A percentile compares a stretch with the other conserved stretches of the same genome.
Conservation (phyloP, 2,888 invertebrate genomes). For the Cactoblastis cactorum region DNA sequence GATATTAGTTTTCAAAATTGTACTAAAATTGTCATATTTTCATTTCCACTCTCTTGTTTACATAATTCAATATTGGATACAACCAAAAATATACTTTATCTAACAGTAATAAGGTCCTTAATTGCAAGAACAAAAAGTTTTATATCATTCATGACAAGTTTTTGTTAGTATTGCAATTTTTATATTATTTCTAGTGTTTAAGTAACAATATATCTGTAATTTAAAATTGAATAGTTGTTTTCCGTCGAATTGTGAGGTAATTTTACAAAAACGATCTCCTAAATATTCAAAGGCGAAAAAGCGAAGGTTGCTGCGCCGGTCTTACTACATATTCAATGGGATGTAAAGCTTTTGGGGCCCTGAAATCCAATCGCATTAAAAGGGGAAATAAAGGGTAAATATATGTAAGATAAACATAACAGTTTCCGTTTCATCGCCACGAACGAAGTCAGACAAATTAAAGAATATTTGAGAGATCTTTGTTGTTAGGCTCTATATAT, state of each 20-base stretch:
- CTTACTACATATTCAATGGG: slow-evolving; percentile 59
- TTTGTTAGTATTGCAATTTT: background rate
- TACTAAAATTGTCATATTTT: background rate
- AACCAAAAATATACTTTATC: background rate
- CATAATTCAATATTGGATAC: background rate
- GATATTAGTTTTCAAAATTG: background rate
- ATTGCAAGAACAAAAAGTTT: background rate
- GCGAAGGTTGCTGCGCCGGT: slow-evolving; percentile 43
- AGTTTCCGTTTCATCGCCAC: slow-evolving; percentile 67
- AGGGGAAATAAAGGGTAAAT: slow-evolving; percentile 54
- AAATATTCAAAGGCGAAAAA: slow-evolving; percentile 40
- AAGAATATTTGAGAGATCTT: slow-evolving; percentile 60
- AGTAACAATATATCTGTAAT: too few species aligned
- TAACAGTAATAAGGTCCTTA: background rate
- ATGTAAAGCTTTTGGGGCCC: slow-evolving; percentile 38
- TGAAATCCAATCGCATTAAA: slow-evolving; percentile 69
- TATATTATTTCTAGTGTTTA: too few species aligned
- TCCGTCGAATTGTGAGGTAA: slow-evolving; percentile 18
- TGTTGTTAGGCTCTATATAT: background rate
- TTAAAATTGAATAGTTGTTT: too few species aligned
- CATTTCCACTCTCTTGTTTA: background rate
- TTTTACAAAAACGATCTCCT: slow-evolving; percentile 28
- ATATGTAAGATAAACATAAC: slow-evolving; percentile 69
- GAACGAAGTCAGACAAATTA: slow-evolving; percentile 68
- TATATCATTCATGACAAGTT: too few species aligned